These are phyloP conservation scores for Mus caroli DNA, from an alignment of 2,797 vertebrate genomes.

Conservation along the genomic window DNA sequence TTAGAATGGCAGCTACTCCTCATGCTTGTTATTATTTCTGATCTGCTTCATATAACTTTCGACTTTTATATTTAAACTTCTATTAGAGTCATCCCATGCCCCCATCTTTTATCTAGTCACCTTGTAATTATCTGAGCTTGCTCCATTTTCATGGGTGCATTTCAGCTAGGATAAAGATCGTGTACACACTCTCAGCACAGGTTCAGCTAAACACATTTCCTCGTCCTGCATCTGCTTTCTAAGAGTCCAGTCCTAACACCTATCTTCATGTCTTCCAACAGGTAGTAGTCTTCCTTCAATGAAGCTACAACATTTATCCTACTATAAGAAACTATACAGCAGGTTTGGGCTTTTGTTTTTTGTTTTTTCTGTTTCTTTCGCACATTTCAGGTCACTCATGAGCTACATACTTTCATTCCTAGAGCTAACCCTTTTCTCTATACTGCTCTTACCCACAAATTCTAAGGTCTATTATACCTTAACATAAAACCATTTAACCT, in stretches of 20 bases:
- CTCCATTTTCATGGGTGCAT: neutral
- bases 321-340: neutral
- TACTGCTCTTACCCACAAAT: neutral
- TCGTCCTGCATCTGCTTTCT: rapidly evolving
- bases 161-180: neutral
- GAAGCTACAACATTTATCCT: neutral
- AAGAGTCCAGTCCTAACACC: neutral
- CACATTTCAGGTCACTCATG: neutral
- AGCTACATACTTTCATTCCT: neutral
- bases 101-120: neutral
- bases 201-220: neutral
- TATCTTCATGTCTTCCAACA: neutral
- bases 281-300: neutral
- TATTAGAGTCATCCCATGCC: neutral
- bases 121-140: neutral
- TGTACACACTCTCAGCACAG: neutral
- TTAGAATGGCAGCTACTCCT: neutral
- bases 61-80: neutral
- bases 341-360: neutral
- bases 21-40: neutral
- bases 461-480: constrained; percentile 29
- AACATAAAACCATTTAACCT: constrained; percentile 23
- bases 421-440: neutral
- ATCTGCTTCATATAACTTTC: neutral
- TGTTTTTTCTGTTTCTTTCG: neutral